Evolutionary conservation across 1,140 invertebrate genomes (phyloP), one percentile per base, ranked within the genome.

Genomic region (Penaeus vannamei): DNA sequence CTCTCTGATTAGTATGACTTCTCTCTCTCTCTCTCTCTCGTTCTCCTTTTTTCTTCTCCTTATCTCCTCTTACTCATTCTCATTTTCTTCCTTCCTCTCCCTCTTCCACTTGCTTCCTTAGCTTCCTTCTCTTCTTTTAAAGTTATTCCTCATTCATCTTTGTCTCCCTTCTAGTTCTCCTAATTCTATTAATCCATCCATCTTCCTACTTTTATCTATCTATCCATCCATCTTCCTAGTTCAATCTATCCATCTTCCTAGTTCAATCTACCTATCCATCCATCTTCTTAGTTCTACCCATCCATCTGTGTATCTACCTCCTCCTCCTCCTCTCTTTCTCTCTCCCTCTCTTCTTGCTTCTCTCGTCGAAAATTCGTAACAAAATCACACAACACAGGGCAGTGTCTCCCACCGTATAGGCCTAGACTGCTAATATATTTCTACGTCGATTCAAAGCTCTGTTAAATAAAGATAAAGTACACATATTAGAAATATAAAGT

Each of bases 121-220:
- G 3, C 26, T 26, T 66, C 64, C 14, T 26, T 66, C 14, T 14
- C 14, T 66, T 26, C 64, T 66, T 26, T 14, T 26, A 23, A 3
- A 5, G 22, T 66, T 26, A 23, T 14, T 66, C 3, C 26, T 23
- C 23, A 14, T 64, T 23, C 23, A 14, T 64, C 36, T n/a, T 32
- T 36, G 19, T n/a, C n/a, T 81, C 42, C 26, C 20, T 81, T 53
- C 22, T n/a, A 5, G 7, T 19, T 23, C 5, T 61, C 46, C n/a
- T n/a, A 10, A 53, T 62, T 60, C 26, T 26, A 61, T 60, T 83
- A 26, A 19, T n/a, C 26, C 53, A 19, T 60, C 60, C 46, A 10
- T 26, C 62, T 60, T 42, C 80, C n/a, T n/a, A n/a, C 23, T 60
- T 83, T 32, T 83, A 23, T 83, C 81, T 62, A 12, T 42, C 79